Conservation (phyloP, 2,797 vertebrate genomes). For the Threskiornis aethiopicus region DNA sequence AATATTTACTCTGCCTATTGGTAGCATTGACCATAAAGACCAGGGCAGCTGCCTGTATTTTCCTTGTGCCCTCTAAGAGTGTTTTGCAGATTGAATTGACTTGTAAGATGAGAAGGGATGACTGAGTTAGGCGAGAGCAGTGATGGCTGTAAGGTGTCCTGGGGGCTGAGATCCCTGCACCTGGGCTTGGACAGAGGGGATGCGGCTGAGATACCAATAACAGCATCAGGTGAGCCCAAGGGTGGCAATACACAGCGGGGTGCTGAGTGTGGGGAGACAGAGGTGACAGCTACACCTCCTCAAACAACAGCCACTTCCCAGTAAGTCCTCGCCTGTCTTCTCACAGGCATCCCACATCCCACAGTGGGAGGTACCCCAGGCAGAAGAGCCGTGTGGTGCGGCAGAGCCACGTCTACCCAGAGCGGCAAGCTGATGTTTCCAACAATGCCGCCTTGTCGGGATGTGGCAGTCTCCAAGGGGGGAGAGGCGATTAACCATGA, state of each 20-base stretch:
- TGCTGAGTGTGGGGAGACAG: not conserved
- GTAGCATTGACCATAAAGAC: not conserved
- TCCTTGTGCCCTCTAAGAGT: not conserved
- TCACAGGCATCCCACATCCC: not conserved
- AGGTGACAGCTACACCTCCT: not conserved
- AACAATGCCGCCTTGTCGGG: not conserved
- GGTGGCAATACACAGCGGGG: rapidly evolving
- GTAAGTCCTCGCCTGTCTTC: not conserved
- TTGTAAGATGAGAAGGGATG: not conserved
- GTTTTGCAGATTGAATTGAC: not conserved
- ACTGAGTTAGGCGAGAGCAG: not conserved
- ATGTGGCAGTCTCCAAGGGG: not conserved
- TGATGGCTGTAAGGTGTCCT: not conserved
- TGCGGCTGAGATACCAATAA: not conserved
- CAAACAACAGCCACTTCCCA: not conserved
- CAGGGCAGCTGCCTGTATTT: not conserved
- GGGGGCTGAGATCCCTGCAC: not conserved
- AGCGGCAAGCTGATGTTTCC: not conserved
- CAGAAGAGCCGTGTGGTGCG: not conserved
- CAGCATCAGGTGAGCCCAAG: not conserved
- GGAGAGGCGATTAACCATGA: not conserved
- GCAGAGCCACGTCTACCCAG: not conserved
- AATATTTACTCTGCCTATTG: not conserved
- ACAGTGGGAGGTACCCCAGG: rapidly evolving
- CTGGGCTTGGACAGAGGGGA: not conserved